Percentiles rank a stretch among this genome's conserved stretches.
Evolutionary conservation across 2,888 invertebrate species (phyloP).

Genomic region (Drosophila stalkeri): DNA sequence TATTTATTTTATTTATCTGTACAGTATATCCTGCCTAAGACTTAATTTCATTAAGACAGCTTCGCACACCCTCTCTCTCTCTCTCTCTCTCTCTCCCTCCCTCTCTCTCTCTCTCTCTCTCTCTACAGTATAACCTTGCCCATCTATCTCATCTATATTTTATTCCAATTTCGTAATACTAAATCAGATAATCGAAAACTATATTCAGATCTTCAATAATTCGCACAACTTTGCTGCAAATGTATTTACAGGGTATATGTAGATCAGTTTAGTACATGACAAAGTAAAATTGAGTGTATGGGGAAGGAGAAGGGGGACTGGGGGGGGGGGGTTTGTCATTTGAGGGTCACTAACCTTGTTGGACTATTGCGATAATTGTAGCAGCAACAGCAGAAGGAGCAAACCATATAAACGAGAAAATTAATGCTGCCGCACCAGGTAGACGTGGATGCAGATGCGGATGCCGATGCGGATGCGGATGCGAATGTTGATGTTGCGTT

Average conservation of each 20-base stretch:
- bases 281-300: neutral
- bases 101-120: too few relatives aligned
- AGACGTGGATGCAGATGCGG: constrained; percentile 56
- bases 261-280: neutral
- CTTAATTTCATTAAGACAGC: neutral
- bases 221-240: neutral
- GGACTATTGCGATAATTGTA: constrained; percentile 83
- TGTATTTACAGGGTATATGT: constrained; percentile 1
- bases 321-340: neutral
- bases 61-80: too few relatives aligned
- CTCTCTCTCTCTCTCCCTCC: too few relatives aligned
- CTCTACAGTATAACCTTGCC: too few relatives aligned
- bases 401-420: constrained; percentile 83
- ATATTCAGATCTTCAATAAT: too few relatives aligned
- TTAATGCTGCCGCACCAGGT: constrained; percentile 83
- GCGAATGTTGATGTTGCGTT: constrained; percentile 36
- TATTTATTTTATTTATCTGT: neutral
- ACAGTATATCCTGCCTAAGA: neutral
- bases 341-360: constrained; percentile 77
- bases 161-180: neutral
- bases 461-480: constrained; percentile 30
- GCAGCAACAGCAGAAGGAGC: constrained; percentile 83
- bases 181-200: too few relatives aligned
- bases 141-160: too few relatives aligned
- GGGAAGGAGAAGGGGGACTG: neutral